Evolutionary conservation across 2,888 invertebrate species (phyloP), one percentile per base, ranked within the genome.

Genomic region (Chaetoderma sp.): DNA sequence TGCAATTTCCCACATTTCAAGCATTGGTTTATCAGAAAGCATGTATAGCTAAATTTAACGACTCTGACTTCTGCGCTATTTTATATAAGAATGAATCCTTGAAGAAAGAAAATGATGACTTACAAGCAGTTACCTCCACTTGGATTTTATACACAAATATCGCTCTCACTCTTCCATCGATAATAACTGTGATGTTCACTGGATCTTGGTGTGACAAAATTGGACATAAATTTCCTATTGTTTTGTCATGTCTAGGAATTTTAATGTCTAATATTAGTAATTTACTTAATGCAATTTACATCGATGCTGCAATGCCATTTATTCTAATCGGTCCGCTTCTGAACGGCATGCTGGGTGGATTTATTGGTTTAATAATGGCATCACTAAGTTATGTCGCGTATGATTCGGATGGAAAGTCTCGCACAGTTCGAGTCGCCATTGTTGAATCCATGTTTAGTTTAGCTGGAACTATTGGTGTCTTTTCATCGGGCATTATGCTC

Each of bases 401-500:
- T 78, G 89, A 94, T 23, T 91, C 94, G 0, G 89, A 91, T 0
- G 75, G 90, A 1, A 87, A 90, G 65, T 90, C 91, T 73, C 89
- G 95, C 65, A 95, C 95, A 0, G 83, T 93, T 23, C 88, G 95
- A 66, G 92, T 95, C 3, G 93, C 94, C 0, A 90, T 96, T 56
- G 85, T 95, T 60, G 95, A 96, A 80, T 90, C 92, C 0, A 91
- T 92, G 76, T 93, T 94, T 80, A 89, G 95, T 73, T 90, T 92
- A 62, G 92, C 95, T 0, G 93, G 94, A 90, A 94, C 95, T 0
- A 89, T 91, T 0, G 95, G 96, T 47, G 91, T 93, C 5, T 92
- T 93, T 28, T 80, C 93, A 67, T 93, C 94, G 81, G 96, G 95
- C 0, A 90, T 94, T 60, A 88, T 95, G 71, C 91, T 92, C 78